These are phyloP conservation scores for Hipparchia sbordonii DNA, from an alignment of 2,888 invertebrate genomes.

Conservation along the genomic window DNA sequence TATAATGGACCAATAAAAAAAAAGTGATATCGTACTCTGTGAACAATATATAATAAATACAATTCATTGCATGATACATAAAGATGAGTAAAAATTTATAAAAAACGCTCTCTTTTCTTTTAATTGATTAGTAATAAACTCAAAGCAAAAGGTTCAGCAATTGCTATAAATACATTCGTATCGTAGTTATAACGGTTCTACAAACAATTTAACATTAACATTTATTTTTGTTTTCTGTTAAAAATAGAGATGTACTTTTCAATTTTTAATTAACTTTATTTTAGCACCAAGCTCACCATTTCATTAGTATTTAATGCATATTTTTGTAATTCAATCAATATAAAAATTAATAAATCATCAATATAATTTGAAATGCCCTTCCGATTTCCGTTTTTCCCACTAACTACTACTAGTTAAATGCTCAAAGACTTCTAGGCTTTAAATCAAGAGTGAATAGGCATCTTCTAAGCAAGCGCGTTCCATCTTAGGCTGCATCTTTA, in stretches of 20 bases:
- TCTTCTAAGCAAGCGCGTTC: too few species aligned
- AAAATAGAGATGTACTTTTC: not conserved
- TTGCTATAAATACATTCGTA: constrained; percentile 2
- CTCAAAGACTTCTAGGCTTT: too few species aligned
- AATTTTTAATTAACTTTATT: not conserved
- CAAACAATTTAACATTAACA: not conserved
- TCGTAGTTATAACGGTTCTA: constrained; percentile 10
- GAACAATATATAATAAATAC: constrained; percentile 2
- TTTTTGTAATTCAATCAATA: too few species aligned
- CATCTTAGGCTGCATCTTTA: too few species aligned
- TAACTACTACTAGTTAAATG: too few species aligned
- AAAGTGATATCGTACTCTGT: constrained; percentile 2
- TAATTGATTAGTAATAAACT: constrained; percentile 27
- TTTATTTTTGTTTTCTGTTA: constrained; percentile 4
- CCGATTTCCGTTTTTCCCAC: too few species aligned
- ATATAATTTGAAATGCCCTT: too few species aligned
- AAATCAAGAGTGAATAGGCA: too few species aligned
- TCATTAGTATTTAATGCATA: not conserved
- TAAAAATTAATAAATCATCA: too few species aligned
- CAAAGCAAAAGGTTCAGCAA: constrained; percentile 15
- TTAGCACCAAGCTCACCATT: not conserved
- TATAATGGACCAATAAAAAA: not conserved
- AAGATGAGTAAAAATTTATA: constrained; percentile 1
- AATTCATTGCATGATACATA: constrained; percentile 7
- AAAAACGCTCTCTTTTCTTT: constrained; percentile 20